Conservation (phyloP, 2,113 vertebrate genomes). For the Miniopterus natalensis region DNA sequence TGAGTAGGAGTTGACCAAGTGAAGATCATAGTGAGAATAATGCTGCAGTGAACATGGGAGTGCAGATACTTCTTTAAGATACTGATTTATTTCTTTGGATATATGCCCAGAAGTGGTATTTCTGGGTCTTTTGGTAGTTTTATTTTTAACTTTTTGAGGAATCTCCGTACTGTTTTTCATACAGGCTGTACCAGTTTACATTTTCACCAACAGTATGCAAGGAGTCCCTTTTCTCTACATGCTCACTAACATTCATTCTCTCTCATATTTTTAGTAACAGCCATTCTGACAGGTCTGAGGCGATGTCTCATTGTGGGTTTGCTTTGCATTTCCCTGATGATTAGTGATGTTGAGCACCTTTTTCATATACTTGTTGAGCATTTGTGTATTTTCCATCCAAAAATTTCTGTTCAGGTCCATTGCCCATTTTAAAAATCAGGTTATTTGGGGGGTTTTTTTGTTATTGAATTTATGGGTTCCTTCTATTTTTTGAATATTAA, state of each 20-base stretch:
- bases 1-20: not conserved
- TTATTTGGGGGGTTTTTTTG: not conserved
- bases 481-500: not conserved
- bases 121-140: not conserved
- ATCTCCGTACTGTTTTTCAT: not conserved
- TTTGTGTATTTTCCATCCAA: not conserved
- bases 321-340: not conserved
- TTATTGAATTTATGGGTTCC: not conserved
- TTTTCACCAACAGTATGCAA: not conserved
- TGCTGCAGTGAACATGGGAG: not conserved
- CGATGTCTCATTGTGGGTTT: not conserved
- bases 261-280: not conserved
- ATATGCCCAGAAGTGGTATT: not conserved
- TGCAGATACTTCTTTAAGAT: not conserved
- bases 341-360: not conserved
- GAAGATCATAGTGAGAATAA: not conserved
- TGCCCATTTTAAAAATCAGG: not conserved
- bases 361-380: not conserved
- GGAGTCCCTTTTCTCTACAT: not conserved
- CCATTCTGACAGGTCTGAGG: not conserved
- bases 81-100: not conserved
- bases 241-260: not conserved
- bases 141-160: not conserved
- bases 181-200: not conserved
- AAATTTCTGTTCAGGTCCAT: not conserved